phyloP scores from a whole-genome alignment of 2,113 vertebrate genomes.

The Trogon melanurus region DNA sequence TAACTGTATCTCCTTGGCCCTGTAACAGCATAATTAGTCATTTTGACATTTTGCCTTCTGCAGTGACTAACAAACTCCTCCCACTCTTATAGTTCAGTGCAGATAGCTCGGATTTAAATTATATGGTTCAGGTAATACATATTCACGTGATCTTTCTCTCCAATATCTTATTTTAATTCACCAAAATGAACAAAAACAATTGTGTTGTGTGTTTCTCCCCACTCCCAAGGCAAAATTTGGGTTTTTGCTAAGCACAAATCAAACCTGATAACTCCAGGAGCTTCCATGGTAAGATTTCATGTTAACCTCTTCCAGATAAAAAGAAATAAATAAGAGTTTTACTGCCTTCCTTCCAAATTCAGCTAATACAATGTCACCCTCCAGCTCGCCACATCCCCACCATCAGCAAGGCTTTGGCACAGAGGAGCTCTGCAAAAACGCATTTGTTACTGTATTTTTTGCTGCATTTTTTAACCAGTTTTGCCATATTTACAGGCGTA shows the following conservation, averaged over 20 bases:
- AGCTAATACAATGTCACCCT: background rate
- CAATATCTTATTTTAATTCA: background rate
- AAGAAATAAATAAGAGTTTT: background rate
- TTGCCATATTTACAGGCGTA: background rate
- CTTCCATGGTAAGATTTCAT: background rate
- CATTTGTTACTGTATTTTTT: background rate
- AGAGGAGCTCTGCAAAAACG: background rate
- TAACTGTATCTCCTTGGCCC: background rate
- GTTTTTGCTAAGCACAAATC: background rate
- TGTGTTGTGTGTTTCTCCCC: background rate
- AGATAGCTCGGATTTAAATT: background rate
- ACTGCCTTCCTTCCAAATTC: background rate
- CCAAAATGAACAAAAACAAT: background rate
- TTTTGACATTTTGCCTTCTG: background rate
- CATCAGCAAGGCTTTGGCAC: fast-evolving
- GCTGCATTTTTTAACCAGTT: background rate
- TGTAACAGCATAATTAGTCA: background rate
- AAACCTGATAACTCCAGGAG: background rate
- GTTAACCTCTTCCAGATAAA: background rate
- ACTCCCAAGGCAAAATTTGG: background rate
- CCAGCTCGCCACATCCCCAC: background rate
- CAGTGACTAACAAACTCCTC: background rate
- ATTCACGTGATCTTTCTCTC: background rate
- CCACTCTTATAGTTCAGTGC: background rate
- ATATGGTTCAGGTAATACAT: background rate